These are phyloP conservation scores for Chalcosyrphus nemorum DNA, from an alignment of 2,888 invertebrate species.

Conservation along the genomic window DNA sequence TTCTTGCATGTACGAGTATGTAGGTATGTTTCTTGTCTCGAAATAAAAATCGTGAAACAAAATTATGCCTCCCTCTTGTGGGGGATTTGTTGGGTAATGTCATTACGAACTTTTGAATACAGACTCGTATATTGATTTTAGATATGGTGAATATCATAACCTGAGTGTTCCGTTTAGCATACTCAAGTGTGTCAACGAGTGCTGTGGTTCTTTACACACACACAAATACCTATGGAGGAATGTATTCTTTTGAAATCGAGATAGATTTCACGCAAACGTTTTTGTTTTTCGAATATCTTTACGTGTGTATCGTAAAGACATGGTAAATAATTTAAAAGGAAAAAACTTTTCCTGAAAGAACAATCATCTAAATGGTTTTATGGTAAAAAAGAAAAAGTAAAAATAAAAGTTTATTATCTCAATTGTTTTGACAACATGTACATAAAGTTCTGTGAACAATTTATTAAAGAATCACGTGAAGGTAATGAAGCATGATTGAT, in stretches of 20 bases:
- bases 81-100: conserved; percentile 26
- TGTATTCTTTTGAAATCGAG: neutral
- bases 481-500: neutral
- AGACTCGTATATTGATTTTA: conserved; percentile 17
- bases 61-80: neutral
- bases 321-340: neutral
- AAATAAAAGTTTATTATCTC: neutral
- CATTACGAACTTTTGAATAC: conserved; percentile 21
- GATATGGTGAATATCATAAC: neutral
- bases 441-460: neutral
- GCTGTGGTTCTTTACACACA: neutral
- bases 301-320: neutral
- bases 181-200: neutral
- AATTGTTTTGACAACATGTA: neutral
- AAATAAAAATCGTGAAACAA: neutral
- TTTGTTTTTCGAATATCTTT: neutral
- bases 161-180: neutral
- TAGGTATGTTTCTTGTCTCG: neutral
- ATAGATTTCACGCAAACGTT: neutral
- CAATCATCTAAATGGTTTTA: neutral
- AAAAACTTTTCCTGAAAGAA: neutral
- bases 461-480: neutral
- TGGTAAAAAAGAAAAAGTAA: neutral
- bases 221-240: too few relatives aligned
- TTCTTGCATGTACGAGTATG: neutral